phyloP scores from a whole-genome alignment of 2,797 vertebrate genomes.

The Phoxinus dragarum region DNA sequence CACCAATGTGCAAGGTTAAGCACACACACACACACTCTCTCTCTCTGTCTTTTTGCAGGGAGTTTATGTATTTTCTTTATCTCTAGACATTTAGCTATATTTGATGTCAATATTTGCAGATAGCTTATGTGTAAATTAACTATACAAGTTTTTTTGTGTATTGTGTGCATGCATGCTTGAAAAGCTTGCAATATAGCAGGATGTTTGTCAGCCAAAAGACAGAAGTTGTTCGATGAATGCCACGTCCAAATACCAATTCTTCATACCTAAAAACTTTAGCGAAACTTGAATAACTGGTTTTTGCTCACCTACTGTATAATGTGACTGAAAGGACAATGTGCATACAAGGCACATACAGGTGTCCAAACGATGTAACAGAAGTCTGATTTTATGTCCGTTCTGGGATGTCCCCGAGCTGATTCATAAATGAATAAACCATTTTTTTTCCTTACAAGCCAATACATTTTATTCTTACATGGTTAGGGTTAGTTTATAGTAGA shows the following conservation, averaged over 20 bases:
- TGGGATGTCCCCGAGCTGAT: background rate
- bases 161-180: background rate
- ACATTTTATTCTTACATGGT: background rate
- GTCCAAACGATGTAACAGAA: background rate
- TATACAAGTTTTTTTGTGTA: too few species aligned
- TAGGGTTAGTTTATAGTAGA: background rate
- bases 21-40: background rate
- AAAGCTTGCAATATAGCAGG: background rate
- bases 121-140: background rate
- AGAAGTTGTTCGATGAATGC: too few species aligned
- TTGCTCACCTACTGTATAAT: background rate
- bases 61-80: constrained; percentile 7
- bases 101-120: constrained; percentile 10
- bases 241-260: background rate
- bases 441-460: too few species aligned
- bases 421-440: too few species aligned
- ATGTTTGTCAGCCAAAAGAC: background rate
- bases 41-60: background rate
- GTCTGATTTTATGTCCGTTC: background rate
- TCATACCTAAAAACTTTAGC: background rate
- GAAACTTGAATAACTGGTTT: constrained; percentile 3
- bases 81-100: background rate
- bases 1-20: constrained; percentile 15
- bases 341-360: too few species aligned
- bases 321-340: background rate